phyloP scores from a whole-genome alignment of 2,113 vertebrate genomes.

The Ictalurus punctatus region DNA sequence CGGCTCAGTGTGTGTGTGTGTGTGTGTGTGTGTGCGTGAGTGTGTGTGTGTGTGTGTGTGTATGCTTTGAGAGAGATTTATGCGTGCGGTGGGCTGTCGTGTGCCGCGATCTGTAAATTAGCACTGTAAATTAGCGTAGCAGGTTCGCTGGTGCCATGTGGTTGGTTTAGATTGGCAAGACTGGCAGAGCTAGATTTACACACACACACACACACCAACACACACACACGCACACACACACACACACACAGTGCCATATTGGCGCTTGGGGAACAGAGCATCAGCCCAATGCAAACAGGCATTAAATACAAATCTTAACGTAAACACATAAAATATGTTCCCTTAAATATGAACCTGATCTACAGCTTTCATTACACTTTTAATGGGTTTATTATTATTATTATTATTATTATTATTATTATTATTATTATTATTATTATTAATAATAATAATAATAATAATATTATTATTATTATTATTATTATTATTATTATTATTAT shows the following conservation, averaged over 20 bases:
- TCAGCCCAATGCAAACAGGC: slow-evolving; percentile 47
- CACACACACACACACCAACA: slow-evolving; percentile 29
- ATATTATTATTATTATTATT: slow-evolving; percentile 5
- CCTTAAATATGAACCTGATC: slow-evolving; percentile 51
- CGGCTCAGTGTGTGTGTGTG: slow-evolving; percentile 62
- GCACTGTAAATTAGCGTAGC: slow-evolving; percentile 52
- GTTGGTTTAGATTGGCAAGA: slow-evolving; percentile 65
- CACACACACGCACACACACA: slow-evolving; percentile 21
- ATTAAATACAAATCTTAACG: slow-evolving; percentile 50
- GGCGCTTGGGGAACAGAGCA: slow-evolving; percentile 42
- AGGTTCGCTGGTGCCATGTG: slow-evolving; percentile 55
- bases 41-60: slow-evolving; percentile 64
- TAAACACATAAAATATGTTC: slow-evolving; percentile 56
- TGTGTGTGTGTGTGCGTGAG: slow-evolving; percentile 60
- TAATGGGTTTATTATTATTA: slow-evolving; percentile 34
- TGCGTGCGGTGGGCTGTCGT: slow-evolving; percentile 50
- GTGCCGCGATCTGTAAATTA: slow-evolving; percentile 58
- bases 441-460: slow-evolving; percentile 9
- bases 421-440: too few relatives aligned
- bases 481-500: too few relatives aligned
- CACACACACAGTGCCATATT: slow-evolving; percentile 43
- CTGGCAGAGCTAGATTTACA: slow-evolving; percentile 65
- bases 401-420: not conserved
- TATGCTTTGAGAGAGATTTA: slow-evolving; percentile 49
- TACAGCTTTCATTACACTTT: slow-evolving; percentile 47